Evolutionary conservation across 2,797 vertebrate species (phyloP).

Genomic region (Hephaestus fuliginosus): DNA sequence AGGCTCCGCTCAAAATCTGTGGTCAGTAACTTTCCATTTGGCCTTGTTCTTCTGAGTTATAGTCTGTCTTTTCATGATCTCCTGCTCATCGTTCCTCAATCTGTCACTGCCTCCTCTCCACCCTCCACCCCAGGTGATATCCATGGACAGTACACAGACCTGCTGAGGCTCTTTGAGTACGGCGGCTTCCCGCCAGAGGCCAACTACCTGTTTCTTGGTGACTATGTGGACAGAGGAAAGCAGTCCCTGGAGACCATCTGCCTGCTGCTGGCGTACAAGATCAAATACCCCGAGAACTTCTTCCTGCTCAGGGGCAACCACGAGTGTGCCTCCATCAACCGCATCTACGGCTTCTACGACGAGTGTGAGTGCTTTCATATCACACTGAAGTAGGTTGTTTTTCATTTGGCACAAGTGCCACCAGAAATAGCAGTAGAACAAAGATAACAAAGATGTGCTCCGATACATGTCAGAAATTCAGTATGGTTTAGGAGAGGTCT

Average conservation of each 20-base stretch:
- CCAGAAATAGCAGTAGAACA: too few species aligned
- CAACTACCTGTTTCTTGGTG: constrained; percentile 96
- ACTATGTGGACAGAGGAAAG: constrained; percentile 97
- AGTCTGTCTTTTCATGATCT: neutral
- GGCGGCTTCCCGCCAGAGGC: constrained; percentile 97
- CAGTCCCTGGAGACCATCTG: constrained; percentile 98
- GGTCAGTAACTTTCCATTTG: constrained; percentile 82
- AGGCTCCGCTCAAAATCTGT: constrained; percentile 98
- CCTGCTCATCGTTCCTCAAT: neutral
- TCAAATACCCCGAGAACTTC: constrained; percentile 99
- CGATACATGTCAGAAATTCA: too few species aligned
- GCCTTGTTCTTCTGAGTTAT: fast-evolving
- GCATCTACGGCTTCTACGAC: constrained; percentile 97
- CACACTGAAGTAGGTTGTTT: neutral
- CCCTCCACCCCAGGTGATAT: constrained; percentile 90
- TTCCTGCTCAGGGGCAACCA: constrained; percentile 97
- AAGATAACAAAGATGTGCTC: too few species aligned
- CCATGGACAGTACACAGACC: constrained; percentile 97
- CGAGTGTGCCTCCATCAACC: constrained; percentile 98
- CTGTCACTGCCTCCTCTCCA: neutral
- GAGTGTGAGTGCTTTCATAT: constrained; percentile 88
- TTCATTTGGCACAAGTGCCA: neutral
- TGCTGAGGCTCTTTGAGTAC: constrained; percentile 95
- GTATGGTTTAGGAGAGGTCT: too few species aligned
- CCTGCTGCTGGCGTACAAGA: constrained; percentile 97